Conservation (phyloP, 2,888 invertebrate genomes). For the Drosophila cognata region DNA sequence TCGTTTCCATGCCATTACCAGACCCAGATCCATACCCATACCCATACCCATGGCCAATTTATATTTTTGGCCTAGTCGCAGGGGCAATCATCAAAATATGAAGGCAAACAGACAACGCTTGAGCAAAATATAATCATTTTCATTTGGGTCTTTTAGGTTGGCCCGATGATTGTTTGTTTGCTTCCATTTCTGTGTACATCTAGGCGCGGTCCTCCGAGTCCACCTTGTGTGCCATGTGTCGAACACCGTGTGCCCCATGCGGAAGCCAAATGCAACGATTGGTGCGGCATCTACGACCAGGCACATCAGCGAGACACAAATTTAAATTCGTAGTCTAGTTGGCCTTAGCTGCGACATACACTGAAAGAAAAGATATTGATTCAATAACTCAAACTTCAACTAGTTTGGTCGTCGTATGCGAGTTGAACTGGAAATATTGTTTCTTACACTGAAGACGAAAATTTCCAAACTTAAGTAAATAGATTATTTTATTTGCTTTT, state of each 20-base stretch:
- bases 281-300: conserved; percentile 28
- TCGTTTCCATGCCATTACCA: conserved; percentile 46
- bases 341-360: conserved; percentile 19
- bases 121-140: conserved; percentile 47
- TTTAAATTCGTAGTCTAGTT: conserved; percentile 21
- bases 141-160: conserved; percentile 41
- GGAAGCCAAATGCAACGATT: conserved; percentile 25
- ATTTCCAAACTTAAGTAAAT: background rate
- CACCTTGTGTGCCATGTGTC: conserved; percentile 6
- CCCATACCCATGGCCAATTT: conserved; percentile 33
- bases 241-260: background rate
- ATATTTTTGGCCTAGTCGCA: conserved; percentile 47
- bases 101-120: conserved; percentile 55
- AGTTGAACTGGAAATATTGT: background rate
- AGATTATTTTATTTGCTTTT: background rate
- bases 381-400: background rate
- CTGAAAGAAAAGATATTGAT: conserved; percentile 29
- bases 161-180: conserved; percentile 48
- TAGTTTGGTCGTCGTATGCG: too few species aligned
- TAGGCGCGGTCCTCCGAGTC: conserved; percentile 51
- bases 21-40: conserved; percentile 11
- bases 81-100: conserved; percentile 55
- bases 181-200: conserved; percentile 42
- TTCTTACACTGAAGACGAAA: background rate
- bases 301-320: conserved; percentile 34